Conservation (phyloP, 2,113 vertebrate species). For the Anas platyrhynchos region DNA sequence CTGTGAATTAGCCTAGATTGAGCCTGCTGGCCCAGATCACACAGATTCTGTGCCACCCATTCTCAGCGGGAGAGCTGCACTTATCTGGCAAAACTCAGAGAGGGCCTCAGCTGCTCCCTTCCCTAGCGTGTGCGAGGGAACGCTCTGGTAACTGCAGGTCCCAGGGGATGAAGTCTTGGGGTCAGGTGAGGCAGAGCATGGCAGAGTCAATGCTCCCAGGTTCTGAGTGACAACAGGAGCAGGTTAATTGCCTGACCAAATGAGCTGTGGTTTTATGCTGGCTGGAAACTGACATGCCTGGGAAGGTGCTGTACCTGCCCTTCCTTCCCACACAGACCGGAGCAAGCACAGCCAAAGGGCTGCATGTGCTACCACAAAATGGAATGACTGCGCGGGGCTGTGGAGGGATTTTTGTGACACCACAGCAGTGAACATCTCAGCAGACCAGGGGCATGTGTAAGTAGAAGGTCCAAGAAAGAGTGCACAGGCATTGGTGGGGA, state of each 20-base stretch:
- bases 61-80: neutral
- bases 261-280: neutral
- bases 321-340: neutral
- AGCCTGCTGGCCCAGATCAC: neutral
- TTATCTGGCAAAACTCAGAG: neutral
- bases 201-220: neutral
- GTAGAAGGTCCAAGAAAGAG: neutral
- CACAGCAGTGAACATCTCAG: neutral
- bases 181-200: neutral
- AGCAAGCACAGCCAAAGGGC: neutral
- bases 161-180: neutral
- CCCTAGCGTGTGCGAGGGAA: neutral
- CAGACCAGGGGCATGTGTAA: neutral
- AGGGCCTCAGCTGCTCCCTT: neutral
- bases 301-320: neutral
- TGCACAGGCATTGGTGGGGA: neutral
- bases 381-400: accelerated
- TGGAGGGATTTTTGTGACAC: neutral
- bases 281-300: neutral
- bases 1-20: neutral
- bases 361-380: neutral
- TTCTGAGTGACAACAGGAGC: neutral
- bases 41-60: neutral
- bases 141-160: neutral
- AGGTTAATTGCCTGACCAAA: neutral